phyloP scores from a whole-genome alignment of 2,113 vertebrate species.

The Scortum barcoo region DNA sequence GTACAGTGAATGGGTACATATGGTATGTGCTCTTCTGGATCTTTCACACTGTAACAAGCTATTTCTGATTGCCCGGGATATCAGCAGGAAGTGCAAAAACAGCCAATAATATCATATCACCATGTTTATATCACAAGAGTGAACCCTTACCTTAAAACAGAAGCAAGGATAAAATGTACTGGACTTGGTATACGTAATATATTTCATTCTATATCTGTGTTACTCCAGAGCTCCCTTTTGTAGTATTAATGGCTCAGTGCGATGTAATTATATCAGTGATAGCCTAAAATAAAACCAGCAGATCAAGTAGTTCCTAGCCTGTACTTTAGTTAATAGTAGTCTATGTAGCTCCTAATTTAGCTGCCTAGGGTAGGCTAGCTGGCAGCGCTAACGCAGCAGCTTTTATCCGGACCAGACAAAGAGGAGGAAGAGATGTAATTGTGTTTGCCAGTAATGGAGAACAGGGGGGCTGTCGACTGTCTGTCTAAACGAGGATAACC shows the following conservation, averaged over 20 bases:
- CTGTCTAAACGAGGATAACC: slow-evolving; percentile 77
- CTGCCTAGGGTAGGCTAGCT: slow-evolving; percentile 42
- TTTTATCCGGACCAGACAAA: slow-evolving; percentile 62
- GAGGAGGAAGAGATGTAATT: slow-evolving; percentile 79
- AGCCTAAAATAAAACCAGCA: slow-evolving; percentile 36
- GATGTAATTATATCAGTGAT: slow-evolving; percentile 12
- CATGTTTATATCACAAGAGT: not conserved
- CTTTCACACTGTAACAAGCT: not conserved
- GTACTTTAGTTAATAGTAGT: slow-evolving; percentile 39
- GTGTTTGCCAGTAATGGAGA: slow-evolving; percentile 81
- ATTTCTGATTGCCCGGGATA: not conserved
- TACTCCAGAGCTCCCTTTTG: not conserved
- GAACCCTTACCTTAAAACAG: not conserved
- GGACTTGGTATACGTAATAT: not conserved
- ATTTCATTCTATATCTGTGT: not conserved
- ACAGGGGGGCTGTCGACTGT: slow-evolving; percentile 70
- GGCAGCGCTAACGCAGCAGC: slow-evolving; percentile 45
- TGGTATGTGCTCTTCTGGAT: slow-evolving; percentile 12
- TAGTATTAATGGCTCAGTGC: not conserved
- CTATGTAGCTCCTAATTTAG: slow-evolving; percentile 40
- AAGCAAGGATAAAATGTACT: not conserved
- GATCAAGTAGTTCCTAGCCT: slow-evolving; percentile 28
- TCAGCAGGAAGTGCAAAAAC: not conserved
- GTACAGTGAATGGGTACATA: slow-evolving; percentile 15
- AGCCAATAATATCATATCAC: not conserved